Base-by-base conservation (phyloP, 2,113 vertebrate genomes). In the Odocoileus virginianus region DNA sequence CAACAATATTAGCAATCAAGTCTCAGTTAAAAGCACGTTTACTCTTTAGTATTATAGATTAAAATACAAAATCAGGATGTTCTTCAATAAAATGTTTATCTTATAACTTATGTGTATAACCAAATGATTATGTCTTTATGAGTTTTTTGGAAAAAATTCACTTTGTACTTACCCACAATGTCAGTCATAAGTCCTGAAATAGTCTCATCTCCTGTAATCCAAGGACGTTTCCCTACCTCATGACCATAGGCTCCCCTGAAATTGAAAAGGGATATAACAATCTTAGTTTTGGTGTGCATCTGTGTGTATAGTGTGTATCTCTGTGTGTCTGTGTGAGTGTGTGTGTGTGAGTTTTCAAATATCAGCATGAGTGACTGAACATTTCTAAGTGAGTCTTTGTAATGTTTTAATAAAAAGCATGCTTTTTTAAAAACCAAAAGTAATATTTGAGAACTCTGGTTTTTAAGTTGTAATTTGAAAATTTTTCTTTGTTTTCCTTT, bases 201-300 rank as follows among this genome's bases (percentile, higher is more conserved):
- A 95, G 98, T 99, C 87, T 99, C 99, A 0, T 99, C 99, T 40
- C 99, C 99, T 98, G 98, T 99, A 15, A 99, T 99, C 99, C 99
- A 99, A 0, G 99, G 99, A 2, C 99, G 99, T 3, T 95, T 97
- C 21, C 99, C 99, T 4, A 89, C 57, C 1, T 98, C 98, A 97
- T 99, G 99, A 25, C 99, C 99, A 14, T 99, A 99, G 11, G 98
- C 98, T 0, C 99, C 99, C 50, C 99, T 99, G 98, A 87, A 99
- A 98, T 98, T 71, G 30, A 87, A 98, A 92, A 98, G 0, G 30
- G 52, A 19, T 3, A 97, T 28, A 58, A 74, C 2, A 83, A 27
- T 82, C 21, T 97, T 89, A 95, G 25, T 5, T 84, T 36, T 43
- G 71, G 36, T 84, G 19, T 57, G 43, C 27, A 4, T 55, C 25